These are phyloP conservation scores for Arctopsyche grandis DNA, from an alignment of 1,140 invertebrate species.

Conservation along the genomic window DNA sequence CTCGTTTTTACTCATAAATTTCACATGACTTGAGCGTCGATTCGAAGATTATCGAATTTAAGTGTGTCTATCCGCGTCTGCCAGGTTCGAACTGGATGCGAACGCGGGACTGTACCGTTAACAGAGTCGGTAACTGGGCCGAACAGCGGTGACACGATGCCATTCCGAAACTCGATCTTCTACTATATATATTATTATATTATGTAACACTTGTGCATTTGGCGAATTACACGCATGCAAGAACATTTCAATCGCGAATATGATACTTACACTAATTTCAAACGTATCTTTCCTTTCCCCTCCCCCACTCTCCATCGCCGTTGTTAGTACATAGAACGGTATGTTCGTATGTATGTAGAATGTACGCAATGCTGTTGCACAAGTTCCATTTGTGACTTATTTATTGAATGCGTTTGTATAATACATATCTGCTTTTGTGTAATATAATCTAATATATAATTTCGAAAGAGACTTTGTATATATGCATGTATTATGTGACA, in stretches of 20 bases:
- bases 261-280: background rate
- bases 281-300: too few relatives aligned
- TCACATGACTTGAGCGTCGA: background rate
- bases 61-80: slow-evolving; percentile 15
- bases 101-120: slow-evolving; percentile 37
- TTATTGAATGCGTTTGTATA: too few relatives aligned
- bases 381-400: too few relatives aligned
- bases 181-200: too few relatives aligned
- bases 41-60: slow-evolving; percentile 12
- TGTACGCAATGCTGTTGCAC: too few relatives aligned
- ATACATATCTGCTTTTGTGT: too few relatives aligned
- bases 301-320: too few relatives aligned
- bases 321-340: too few relatives aligned
- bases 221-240: slow-evolving; percentile 17
- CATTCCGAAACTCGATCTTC: slow-evolving; percentile 31
- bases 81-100: slow-evolving; percentile 5
- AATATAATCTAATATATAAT: too few relatives aligned
- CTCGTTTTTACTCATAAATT: background rate
- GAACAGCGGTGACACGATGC: slow-evolving; percentile 39
- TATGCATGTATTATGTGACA: too few relatives aligned
- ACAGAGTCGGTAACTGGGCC: slow-evolving; percentile 34
- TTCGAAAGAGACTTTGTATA: too few relatives aligned
- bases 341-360: too few relatives aligned
- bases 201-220: slow-evolving; percentile 32
- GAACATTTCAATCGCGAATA: background rate